A percentile compares a stretch with the other conserved stretches of the same genome.
Conservation (phyloP, 2,113 vertebrate species). For the Odocoileus virginianus region DNA sequence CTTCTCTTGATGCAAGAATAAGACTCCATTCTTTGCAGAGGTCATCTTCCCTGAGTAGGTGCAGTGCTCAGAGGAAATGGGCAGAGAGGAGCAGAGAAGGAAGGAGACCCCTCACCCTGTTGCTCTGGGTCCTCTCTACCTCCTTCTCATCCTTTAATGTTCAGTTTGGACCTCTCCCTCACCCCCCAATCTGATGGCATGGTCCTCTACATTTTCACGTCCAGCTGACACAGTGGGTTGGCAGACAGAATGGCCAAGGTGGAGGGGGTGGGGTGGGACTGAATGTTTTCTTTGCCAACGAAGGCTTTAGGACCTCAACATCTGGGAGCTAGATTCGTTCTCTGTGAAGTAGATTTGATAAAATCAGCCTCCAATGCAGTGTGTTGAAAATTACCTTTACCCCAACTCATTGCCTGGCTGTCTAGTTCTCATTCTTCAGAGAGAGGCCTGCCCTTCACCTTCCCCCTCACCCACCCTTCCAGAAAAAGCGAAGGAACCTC, state of each 20-base stretch:
- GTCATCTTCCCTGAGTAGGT: not conserved
- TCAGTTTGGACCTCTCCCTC: not conserved
- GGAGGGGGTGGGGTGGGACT: accelerated
- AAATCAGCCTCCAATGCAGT: not conserved
- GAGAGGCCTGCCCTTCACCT: not conserved
- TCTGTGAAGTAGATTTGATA: not conserved
- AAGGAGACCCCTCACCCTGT: not conserved
- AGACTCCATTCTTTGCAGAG: not conserved
- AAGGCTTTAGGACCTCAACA: not conserved
- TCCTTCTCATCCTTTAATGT: not conserved
- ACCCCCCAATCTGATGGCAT: not conserved
- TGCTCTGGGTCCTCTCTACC: not conserved
- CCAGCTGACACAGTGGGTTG: not conserved
- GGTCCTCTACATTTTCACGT: not conserved
- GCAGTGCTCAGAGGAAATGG: not conserved
- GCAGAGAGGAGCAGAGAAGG: not conserved
- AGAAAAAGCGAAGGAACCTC: not conserved
- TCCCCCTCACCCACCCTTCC: not conserved
- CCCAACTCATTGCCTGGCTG: not conserved
- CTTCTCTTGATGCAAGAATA: not conserved
- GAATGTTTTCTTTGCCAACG: not conserved
- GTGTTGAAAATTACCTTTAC: not conserved
- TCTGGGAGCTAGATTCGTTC: not conserved
- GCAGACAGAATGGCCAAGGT: not conserved
- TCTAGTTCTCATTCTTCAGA: not conserved